Evolutionary conservation across 2,888 invertebrate species (phyloP).

Genomic region (Lissocephala sabroskyi): DNA sequence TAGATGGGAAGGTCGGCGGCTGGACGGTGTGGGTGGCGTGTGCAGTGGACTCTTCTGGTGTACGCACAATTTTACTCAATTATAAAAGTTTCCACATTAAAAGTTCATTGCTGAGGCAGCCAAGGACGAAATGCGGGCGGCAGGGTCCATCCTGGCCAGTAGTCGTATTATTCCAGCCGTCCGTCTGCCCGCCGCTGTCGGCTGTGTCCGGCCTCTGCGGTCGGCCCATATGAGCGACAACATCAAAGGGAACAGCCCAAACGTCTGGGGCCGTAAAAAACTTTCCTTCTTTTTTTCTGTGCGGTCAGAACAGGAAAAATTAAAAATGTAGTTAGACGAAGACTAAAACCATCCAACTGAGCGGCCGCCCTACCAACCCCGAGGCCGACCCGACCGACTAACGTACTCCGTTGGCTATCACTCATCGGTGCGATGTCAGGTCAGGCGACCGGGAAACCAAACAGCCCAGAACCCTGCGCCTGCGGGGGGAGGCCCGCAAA

Average conservation of each 20-base stretch:
- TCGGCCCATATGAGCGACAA: conserved; percentile 22
- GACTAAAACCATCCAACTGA: no score
- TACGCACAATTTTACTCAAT: conserved; percentile 62
- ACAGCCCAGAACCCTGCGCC: no score
- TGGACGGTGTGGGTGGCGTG: no score
- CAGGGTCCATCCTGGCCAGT: not conserved
- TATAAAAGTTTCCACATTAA: conserved; percentile 69
- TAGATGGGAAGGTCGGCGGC: no score
- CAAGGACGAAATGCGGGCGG: conserved; percentile 3
- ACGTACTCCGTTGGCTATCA: no score
- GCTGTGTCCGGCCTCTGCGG: not conserved
- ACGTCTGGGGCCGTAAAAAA: not conserved
- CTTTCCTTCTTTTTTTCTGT: no score
- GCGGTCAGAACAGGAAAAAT: conserved; percentile 33
- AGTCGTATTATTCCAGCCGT: not conserved
- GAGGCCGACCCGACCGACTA: no score
- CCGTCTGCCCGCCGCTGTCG: not conserved
- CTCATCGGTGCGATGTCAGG: no score
- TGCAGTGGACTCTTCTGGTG: no score
- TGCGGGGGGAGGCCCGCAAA: no score
- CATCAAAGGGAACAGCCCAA: conserved; percentile 39
- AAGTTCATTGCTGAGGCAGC: conserved; percentile 54
- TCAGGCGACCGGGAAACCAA: no score
- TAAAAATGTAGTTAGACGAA: conserved; percentile 25
- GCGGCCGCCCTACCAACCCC: no score